These are phyloP conservation scores for Piaya cayana DNA, from an alignment of 2,113 vertebrate species.

Conservation along the genomic window DNA sequence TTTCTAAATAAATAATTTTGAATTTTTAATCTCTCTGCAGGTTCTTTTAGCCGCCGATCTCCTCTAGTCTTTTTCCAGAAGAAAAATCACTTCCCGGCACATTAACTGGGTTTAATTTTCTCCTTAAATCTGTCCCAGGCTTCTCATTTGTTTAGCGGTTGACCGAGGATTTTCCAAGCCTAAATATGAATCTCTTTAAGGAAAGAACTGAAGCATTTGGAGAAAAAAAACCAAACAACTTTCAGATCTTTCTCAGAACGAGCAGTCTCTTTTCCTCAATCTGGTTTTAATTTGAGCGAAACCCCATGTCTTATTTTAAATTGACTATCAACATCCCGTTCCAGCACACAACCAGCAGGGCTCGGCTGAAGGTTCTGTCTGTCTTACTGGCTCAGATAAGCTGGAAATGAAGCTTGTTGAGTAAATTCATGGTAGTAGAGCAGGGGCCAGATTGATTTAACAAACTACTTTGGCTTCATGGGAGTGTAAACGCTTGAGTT, in stretches of 20 bases:
- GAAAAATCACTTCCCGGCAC: neutral
- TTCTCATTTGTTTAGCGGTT: neutral
- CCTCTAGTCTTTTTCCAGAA: neutral
- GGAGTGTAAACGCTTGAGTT: neutral
- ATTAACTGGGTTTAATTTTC: neutral
- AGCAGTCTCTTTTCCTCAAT: neutral
- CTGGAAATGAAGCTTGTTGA: neutral
- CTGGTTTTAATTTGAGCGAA: neutral
- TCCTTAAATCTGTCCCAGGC: neutral
- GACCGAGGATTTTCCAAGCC: neutral
- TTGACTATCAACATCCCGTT: neutral
- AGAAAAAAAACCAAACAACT: rapidly evolving
- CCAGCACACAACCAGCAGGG: neutral
- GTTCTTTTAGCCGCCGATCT: neutral
- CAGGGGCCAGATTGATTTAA: neutral
- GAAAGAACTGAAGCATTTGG: neutral
- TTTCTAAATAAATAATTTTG: neutral
- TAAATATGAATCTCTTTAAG: neutral
- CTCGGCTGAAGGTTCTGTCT: neutral
- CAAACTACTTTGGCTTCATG: neutral
- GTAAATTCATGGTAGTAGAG: neutral
- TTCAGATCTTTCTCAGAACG: neutral
- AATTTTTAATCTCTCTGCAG: neutral
- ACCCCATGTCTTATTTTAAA: neutral
- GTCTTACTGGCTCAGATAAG: neutral